Conservation (phyloP, 2,797 vertebrate species). For the Gephyroberyx darwinii region DNA sequence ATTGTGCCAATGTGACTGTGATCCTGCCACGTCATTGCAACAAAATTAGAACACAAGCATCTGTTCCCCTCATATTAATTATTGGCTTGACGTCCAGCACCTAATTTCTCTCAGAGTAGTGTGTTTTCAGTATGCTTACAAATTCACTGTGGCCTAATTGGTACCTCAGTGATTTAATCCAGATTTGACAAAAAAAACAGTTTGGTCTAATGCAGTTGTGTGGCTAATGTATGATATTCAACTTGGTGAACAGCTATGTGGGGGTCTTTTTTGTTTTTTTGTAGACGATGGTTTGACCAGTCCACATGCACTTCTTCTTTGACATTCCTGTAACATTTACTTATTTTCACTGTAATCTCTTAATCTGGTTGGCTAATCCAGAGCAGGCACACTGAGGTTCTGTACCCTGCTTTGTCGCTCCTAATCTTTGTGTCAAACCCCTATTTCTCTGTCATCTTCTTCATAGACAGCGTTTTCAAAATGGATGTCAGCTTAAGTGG, state of each 20-base stretch:
- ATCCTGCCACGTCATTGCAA: slow-evolving; percentile 18
- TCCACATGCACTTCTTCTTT: slow-evolving; percentile 61
- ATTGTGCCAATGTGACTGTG: slow-evolving; percentile 20
- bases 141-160: slow-evolving; percentile 16
- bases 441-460: slow-evolving; percentile 28
- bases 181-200: not conserved
- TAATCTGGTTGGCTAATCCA: slow-evolving; percentile 83
- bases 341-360: slow-evolving; percentile 83
- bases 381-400: slow-evolving; percentile 71
- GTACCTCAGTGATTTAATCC: slow-evolving; percentile 21
- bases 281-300: slow-evolving; percentile 22
- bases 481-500: not conserved
- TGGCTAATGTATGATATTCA: slow-evolving; percentile 31
- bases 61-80: slow-evolving; percentile 46
- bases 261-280: slow-evolving; percentile 23
- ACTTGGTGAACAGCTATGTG: not conserved
- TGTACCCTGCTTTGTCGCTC: slow-evolving; percentile 70
- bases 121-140: slow-evolving; percentile 22
- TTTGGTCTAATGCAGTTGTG: slow-evolving; percentile 23
- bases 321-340: slow-evolving; percentile 67
- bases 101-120: slow-evolving; percentile 19
- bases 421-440: slow-evolving; percentile 56
- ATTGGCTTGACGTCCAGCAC: slow-evolving; percentile 32
- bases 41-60: slow-evolving; percentile 48
- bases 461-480: not conserved